Percentiles rank a stretch among this genome's conserved stretches.
phyloP scores from a whole-genome alignment of 2,113 vertebrate genomes.

The Perca schrenkii region DNA sequence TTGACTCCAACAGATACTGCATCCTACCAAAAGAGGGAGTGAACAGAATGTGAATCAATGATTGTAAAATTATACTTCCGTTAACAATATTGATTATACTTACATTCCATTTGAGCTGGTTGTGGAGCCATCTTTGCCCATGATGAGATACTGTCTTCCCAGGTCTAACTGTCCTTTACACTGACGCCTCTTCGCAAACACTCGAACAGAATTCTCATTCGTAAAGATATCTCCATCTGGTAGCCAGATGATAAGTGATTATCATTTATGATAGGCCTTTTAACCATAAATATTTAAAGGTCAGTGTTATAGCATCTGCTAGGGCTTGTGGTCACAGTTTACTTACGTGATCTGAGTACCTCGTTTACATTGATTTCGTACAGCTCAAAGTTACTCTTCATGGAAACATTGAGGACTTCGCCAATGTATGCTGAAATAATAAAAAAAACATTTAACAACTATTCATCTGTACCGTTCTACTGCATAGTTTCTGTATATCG shows the following conservation, averaged over 20 bases:
- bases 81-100: conserved; percentile 42
- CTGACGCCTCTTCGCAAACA: conserved; percentile 80
- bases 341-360: conserved; percentile 76
- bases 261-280: not conserved
- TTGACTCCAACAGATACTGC: conserved; percentile 82
- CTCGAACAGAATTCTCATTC: conserved; percentile 37
- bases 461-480: too few species aligned
- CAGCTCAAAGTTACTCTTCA: conserved; percentile 78
- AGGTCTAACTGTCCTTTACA: conserved; percentile 72
- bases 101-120: conserved; percentile 74
- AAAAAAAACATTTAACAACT: not conserved
- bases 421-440: conserved; percentile 75
- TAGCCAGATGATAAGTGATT: conserved; percentile 3
- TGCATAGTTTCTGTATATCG: too few species aligned
- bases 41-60: not conserved
- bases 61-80: not conserved
- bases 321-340: not conserved
- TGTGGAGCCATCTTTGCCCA: conserved; percentile 84
- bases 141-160: conserved; percentile 77
- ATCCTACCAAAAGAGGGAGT: conserved; percentile 66
- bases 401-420: conserved; percentile 58
- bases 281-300: not conserved
- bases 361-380: conserved; percentile 63
- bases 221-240: conserved; percentile 63
- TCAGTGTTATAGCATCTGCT: not conserved